These are phyloP conservation scores for Aricia artaxerxes DNA, from an alignment of 2,888 invertebrate genomes.

Conservation along the genomic window DNA sequence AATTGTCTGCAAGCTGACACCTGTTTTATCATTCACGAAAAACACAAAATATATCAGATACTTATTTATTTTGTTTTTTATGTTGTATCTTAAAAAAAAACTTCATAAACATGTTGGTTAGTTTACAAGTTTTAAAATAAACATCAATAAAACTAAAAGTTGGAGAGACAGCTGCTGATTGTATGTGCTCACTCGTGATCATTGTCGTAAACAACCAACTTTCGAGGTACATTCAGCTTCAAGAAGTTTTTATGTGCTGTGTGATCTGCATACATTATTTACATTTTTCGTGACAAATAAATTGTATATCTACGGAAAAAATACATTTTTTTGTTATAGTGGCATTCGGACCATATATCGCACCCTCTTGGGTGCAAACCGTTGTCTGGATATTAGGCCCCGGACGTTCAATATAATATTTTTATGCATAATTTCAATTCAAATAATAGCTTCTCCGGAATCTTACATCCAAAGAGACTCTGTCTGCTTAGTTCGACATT, in stretches of 20 bases:
- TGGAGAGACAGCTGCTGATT: constrained; percentile 1
- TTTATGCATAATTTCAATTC: too few relatives aligned
- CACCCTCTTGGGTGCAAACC: too few relatives aligned
- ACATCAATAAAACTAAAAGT: constrained; percentile 16
- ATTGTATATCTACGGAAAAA: background rate
- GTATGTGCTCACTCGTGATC: constrained; percentile 2
- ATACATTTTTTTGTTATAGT: background rate
- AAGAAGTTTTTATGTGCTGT: constrained; percentile 15
- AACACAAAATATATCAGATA: background rate
- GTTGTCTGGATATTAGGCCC: too few relatives aligned
- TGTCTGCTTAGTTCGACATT: too few relatives aligned
- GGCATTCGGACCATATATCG: too few relatives aligned
- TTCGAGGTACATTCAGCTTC: background rate
- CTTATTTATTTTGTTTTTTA: background rate
- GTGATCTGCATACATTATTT: constrained; percentile 16
- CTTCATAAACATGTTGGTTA: background rate
- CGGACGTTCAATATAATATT: too few relatives aligned
- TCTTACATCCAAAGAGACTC: too few relatives aligned
- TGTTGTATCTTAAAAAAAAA: background rate
- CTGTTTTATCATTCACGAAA: background rate
- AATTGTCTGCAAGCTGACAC: background rate
- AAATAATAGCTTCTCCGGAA: too few relatives aligned
- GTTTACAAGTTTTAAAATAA: constrained; percentile 3
- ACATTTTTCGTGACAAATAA: background rate
- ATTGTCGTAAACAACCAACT: constrained; percentile 18